phyloP scores from a whole-genome alignment of 2,113 vertebrate genomes.

The Myotis davidii region DNA sequence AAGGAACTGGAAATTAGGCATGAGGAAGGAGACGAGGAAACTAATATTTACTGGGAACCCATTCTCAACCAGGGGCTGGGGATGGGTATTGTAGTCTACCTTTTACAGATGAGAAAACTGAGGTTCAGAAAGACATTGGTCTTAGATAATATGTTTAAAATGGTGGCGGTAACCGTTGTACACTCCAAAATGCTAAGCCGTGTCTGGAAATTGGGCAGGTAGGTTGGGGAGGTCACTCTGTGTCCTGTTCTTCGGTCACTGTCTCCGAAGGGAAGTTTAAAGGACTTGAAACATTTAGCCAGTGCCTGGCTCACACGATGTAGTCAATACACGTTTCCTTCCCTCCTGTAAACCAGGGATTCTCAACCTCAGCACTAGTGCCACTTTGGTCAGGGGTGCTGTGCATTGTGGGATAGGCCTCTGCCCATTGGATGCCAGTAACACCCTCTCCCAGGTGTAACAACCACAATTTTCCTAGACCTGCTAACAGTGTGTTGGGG shows the following conservation, averaged over 20 bases:
- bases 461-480: not conserved
- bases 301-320: not conserved
- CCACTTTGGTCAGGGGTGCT: not conserved
- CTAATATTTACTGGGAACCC: not conserved
- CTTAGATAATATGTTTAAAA: not conserved
- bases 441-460: not conserved
- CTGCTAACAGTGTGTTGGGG: not conserved
- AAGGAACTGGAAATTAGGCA: not conserved
- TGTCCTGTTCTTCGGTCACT: not conserved
- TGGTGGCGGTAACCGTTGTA: not conserved
- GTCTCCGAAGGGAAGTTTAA: not conserved
- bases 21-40: not conserved
- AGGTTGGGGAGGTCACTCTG: not conserved
- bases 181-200: not conserved
- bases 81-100: not conserved
- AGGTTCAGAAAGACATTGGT: not conserved
- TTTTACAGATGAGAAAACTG: not conserved
- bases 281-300: not conserved
- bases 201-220: not conserved
- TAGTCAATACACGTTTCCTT: not conserved
- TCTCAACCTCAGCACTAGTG: not conserved
- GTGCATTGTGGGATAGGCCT: not conserved
- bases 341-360: not conserved
- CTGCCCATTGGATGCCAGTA: not conserved
- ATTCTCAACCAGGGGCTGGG: not conserved